These are phyloP conservation scores for Engraulis encrasicolus DNA, from an alignment of 2,113 vertebrate genomes.

Conservation along the genomic window DNA sequence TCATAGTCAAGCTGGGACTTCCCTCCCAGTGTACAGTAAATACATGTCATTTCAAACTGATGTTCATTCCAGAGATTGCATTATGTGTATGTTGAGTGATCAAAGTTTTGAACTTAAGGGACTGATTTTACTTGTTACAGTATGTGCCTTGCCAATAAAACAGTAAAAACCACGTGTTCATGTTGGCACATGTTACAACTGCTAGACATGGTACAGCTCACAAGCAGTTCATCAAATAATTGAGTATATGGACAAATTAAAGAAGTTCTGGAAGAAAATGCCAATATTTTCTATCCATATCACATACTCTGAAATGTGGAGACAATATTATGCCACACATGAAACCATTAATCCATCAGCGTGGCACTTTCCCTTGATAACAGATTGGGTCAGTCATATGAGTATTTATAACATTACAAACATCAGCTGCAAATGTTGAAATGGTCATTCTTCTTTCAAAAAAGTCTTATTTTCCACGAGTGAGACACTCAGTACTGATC, in stretches of 20 bases:
- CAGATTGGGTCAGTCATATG: constrained; percentile 3
- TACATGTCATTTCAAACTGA: neutral
- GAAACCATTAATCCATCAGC: neutral
- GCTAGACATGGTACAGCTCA: neutral
- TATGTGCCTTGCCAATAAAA: neutral
- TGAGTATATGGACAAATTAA: constrained; percentile 11
- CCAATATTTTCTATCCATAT: neutral
- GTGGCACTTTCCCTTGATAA: constrained; percentile 3
- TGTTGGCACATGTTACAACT: constrained; percentile 18
- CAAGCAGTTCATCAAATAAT: constrained; percentile 10
- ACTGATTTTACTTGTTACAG: neutral
- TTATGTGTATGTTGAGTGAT: neutral
- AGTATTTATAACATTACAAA: neutral
- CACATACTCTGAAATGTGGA: constrained; percentile 6
- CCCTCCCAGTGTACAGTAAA: neutral
- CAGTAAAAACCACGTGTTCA: neutral
- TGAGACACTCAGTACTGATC: neutral
- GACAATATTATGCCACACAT: constrained; percentile 18
- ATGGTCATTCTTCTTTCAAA: neutral
- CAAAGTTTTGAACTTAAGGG: neutral
- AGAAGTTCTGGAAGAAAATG: neutral
- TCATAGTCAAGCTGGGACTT: neutral
- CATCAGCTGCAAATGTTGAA: constrained; percentile 3
- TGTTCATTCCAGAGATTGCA: constrained; percentile 5
- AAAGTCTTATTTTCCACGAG: neutral